A percentile compares a stretch with the other conserved stretches of the same genome.
phyloP scores from a whole-genome alignment of 2,113 vertebrate species.

The Penelope pileata region DNA sequence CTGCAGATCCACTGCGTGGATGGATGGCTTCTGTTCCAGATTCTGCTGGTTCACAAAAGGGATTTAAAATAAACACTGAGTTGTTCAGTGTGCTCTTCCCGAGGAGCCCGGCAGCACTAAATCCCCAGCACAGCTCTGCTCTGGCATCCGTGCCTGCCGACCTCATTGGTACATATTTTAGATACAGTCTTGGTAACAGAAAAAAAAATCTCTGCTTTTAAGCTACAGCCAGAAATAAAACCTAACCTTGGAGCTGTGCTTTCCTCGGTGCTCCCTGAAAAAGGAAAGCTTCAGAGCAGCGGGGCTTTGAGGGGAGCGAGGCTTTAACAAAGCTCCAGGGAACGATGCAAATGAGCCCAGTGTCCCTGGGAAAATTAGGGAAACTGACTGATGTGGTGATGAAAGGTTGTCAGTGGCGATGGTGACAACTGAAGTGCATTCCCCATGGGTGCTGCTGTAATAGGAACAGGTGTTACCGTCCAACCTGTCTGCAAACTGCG shows the following conservation, averaged over 20 bases:
- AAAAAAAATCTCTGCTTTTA: slow-evolving; percentile 52
- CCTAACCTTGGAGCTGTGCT: slow-evolving; percentile 41
- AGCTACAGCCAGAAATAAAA: slow-evolving; percentile 66
- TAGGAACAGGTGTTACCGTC: slow-evolving; percentile 59
- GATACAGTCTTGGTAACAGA: slow-evolving; percentile 37
- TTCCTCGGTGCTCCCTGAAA: not conserved
- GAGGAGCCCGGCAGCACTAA: not conserved
- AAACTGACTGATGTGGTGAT: slow-evolving; percentile 73
- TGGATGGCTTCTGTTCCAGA: not conserved
- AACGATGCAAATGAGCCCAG: slow-evolving; percentile 63
- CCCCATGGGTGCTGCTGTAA: slow-evolving; percentile 60
- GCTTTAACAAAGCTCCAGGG: slow-evolving; percentile 51
- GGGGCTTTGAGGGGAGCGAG: slow-evolving; percentile 57
- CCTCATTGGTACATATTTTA: slow-evolving; percentile 59
- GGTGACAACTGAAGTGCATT: slow-evolving; percentile 71
- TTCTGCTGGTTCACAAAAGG: not conserved
- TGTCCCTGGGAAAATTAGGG: slow-evolving; percentile 73
- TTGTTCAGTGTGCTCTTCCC: slow-evolving; percentile 5
- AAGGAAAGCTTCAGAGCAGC: slow-evolving; percentile 58
- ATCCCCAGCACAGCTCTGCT: not conserved
- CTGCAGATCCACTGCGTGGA: not conserved
- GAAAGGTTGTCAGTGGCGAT: slow-evolving; percentile 76
- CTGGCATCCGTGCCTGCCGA: slow-evolving; percentile 36
- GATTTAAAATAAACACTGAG: slow-evolving; percentile 16
- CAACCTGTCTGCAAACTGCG: slow-evolving; percentile 54